These are phyloP conservation scores for Meliscaeva auricollis DNA, from an alignment of 2,888 invertebrate genomes.

Conservation along the genomic window DNA sequence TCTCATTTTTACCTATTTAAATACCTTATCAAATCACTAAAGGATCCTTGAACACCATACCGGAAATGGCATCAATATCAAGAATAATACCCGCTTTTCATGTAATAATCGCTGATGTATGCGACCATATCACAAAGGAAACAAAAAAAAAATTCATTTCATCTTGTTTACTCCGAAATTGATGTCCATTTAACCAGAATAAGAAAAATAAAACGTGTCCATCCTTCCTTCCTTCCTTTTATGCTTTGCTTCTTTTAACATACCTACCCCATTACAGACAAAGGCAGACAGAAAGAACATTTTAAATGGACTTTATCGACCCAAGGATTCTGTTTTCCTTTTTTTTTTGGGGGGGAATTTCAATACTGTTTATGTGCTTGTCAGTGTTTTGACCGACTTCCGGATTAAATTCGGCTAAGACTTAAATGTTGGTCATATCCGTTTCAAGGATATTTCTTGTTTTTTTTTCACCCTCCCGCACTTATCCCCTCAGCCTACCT, in stretches of 20 bases:
- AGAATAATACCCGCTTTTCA: neutral
- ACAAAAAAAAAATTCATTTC: neutral
- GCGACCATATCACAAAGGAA: neutral
- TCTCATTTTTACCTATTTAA: neutral
- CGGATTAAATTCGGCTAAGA: slow-evolving; percentile 62
- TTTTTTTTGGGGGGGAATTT: slow-evolving; percentile 5
- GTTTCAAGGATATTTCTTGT: slow-evolving; percentile 32
- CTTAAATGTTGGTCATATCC: slow-evolving; percentile 39
- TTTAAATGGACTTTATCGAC: slow-evolving; percentile 30
- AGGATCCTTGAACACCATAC: slow-evolving; percentile 1
- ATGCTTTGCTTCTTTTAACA: neutral
- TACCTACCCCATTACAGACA: neutral
- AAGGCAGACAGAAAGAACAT: slow-evolving; percentile 11
- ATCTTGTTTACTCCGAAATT: slow-evolving; percentile 18
- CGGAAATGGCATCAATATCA: slow-evolving; percentile 11
- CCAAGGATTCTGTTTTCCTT: slow-evolving; percentile 27
- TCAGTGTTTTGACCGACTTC: slow-evolving; percentile 60
- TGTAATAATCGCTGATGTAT: slow-evolving; percentile 14
- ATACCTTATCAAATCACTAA: slow-evolving; percentile 2
- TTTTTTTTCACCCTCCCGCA: neutral
- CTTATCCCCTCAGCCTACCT: neutral
- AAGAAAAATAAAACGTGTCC: slow-evolving; percentile 12
- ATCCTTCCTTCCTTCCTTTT: neutral
- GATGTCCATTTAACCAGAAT: slow-evolving; percentile 29
- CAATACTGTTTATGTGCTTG: slow-evolving; percentile 22